These are phyloP conservation scores for Phataginus tetradactyla DNA, from an alignment of 2,797 vertebrate species.

Conservation along the genomic window DNA sequence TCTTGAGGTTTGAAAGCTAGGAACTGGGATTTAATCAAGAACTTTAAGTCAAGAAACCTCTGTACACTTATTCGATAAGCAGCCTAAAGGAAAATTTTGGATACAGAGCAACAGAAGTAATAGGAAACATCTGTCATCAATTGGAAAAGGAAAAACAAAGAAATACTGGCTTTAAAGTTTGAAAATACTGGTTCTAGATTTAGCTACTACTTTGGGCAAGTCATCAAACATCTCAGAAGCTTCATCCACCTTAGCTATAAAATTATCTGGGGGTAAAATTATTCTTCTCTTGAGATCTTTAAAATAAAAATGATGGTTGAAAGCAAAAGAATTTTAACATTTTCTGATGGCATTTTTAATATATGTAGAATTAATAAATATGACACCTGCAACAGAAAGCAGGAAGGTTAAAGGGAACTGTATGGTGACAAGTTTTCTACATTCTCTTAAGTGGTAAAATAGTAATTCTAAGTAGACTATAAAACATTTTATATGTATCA, in stretches of 20 bases:
- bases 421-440: not conserved
- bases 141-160: not conserved
- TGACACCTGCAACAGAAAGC: not conserved
- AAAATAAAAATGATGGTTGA: conserved; percentile 13
- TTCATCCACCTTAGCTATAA: conserved; percentile 13
- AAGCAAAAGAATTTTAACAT: not conserved
- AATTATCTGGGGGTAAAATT: not conserved
- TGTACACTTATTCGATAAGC: not conserved
- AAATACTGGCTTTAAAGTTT: not conserved
- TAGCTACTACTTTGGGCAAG: not conserved
- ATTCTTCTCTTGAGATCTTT: conserved; percentile 5
- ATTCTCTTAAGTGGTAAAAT: conserved; percentile 32
- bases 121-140: not conserved
- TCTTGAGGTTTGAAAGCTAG: not conserved
- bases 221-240: not conserved
- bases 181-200: not conserved
- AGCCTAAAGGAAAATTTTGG: conserved; percentile 21
- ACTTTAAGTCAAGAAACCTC: not conserved
- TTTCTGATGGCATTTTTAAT: not conserved
- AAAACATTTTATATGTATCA: not conserved
- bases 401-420: not conserved
- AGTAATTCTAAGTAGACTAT: conserved; percentile 24
- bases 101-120: conserved; percentile 21
- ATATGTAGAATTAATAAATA: not conserved
- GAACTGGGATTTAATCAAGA: not conserved